These are phyloP conservation scores for Ochlodes sylvanus DNA, from an alignment of 2,888 invertebrate genomes.

Conservation along the genomic window DNA sequence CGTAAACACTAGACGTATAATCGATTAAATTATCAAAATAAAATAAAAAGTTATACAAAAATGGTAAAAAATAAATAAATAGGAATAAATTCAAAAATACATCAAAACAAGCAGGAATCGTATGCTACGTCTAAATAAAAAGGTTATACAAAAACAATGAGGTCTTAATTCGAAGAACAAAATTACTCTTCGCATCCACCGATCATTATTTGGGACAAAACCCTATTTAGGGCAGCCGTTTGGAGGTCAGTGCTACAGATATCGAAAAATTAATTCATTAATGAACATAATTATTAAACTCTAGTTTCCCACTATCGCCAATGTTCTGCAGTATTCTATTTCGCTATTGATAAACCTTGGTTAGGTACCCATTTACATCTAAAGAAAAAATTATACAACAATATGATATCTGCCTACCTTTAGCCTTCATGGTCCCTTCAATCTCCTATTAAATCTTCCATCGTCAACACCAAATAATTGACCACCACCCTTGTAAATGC, in stretches of 20 bases:
- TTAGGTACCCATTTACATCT: too few species aligned
- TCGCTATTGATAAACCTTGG: too few species aligned
- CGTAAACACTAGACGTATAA: slow-evolving; percentile 49
- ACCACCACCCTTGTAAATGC: neutral
- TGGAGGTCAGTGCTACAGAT: neutral
- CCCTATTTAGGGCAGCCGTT: too few species aligned
- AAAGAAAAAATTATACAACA: too few species aligned
- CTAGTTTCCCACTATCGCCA: too few species aligned
- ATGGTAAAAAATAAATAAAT: slow-evolving; percentile 75
- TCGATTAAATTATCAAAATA: slow-evolving; percentile 48
- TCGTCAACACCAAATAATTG: neutral
- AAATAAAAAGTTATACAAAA: slow-evolving; percentile 75
- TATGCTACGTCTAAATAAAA: slow-evolving; percentile 49
- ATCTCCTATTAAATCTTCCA: neutral
- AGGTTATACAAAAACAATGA: slow-evolving; percentile 56
- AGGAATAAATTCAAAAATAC: slow-evolving; percentile 77
- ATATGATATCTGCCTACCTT: neutral
- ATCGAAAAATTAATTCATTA: too few species aligned
- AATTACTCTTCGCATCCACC: neutral
- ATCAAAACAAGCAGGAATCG: slow-evolving; percentile 69
- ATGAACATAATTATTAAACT: too few species aligned
- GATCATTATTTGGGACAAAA: neutral
- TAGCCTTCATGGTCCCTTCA: neutral
- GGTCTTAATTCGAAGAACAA: slow-evolving; percentile 23
- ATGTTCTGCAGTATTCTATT: too few species aligned